Evolutionary conservation across 1,140 invertebrate species (phyloP).

Genomic region (Hycleus cichorii): DNA sequence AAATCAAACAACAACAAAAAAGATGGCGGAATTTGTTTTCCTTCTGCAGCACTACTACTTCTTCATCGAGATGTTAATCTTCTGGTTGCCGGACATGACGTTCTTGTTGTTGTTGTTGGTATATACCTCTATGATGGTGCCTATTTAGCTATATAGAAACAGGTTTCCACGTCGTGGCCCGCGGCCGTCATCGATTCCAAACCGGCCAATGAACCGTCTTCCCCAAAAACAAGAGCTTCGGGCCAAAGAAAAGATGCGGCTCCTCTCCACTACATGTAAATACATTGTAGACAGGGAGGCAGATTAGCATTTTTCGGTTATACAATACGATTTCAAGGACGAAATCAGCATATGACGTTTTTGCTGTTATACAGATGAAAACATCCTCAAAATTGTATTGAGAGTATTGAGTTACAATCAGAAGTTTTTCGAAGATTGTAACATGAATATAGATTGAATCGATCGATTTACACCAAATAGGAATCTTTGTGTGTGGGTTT

Average conservation of each 20-base stretch:
- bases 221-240: conserved; percentile 17
- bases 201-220: conserved; percentile 23
- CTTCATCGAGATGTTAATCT: conserved; percentile 7
- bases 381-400: no score
- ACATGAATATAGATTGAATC: no score
- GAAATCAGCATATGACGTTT: no score
- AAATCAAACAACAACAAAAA: no score
- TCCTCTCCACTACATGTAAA: neutral
- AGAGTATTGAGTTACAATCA: no score
- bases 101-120: neutral
- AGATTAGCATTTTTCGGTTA: conserved; percentile 15
- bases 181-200: conserved; percentile 18
- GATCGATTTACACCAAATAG: no score
- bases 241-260: neutral
- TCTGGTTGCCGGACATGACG: conserved; percentile 19
- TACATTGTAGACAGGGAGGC: neutral
- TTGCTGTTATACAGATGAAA: no score
- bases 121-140: conserved; percentile 14
- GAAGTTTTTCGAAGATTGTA: no score
- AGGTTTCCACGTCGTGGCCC: conserved; percentile 20
- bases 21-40: no score
- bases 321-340: neutral
- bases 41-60: no score
- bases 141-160: conserved; percentile 15
- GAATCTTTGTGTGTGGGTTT: no score